Evolutionary conservation across 2,797 vertebrate genomes (phyloP).

Genomic region (Echiichthys vipera): DNA sequence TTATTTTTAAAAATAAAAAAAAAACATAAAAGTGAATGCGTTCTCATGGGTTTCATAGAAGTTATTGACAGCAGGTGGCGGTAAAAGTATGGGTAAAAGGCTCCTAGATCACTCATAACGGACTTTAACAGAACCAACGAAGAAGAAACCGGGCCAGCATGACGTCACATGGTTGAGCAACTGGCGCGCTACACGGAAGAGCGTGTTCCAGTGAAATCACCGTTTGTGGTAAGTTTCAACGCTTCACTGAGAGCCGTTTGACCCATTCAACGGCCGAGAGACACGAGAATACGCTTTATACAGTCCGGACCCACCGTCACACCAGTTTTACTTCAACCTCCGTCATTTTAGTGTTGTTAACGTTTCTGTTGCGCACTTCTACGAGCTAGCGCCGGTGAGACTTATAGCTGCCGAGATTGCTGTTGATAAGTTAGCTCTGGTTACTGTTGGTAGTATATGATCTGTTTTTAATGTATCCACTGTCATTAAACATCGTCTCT

Average conservation of each 20-base stretch:
- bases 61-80: slow-evolving; percentile 49
- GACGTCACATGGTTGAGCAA: slow-evolving; percentile 65
- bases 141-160: not conserved
- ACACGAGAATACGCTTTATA: rapidly evolving
- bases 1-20: too few relatives aligned
- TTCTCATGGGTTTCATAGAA: too few relatives aligned
- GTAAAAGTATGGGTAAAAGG: too few relatives aligned
- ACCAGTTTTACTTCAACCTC: not conserved
- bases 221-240: slow-evolving; percentile 10
- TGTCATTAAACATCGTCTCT: rapidly evolving
- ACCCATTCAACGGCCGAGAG: rapidly evolving
- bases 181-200: slow-evolving; percentile 63
- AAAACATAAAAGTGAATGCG: too few relatives aligned
- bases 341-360: rapidly evolving
- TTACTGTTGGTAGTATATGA: not conserved
- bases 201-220: slow-evolving; percentile 3
- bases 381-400: slow-evolving; percentile 47
- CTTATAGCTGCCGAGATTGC: slow-evolving; percentile 32
- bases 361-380: slow-evolving; percentile 6
- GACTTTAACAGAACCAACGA: not conserved
- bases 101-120: rapidly evolving
- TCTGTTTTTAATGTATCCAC: not conserved
- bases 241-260: rapidly evolving
- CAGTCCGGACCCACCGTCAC: not conserved
- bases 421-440: not conserved